A percentile compares a stretch with the other conserved stretches of the same genome.
Conservation (phyloP, 2,797 vertebrate species). For the Chaetodon trifasciatus region DNA sequence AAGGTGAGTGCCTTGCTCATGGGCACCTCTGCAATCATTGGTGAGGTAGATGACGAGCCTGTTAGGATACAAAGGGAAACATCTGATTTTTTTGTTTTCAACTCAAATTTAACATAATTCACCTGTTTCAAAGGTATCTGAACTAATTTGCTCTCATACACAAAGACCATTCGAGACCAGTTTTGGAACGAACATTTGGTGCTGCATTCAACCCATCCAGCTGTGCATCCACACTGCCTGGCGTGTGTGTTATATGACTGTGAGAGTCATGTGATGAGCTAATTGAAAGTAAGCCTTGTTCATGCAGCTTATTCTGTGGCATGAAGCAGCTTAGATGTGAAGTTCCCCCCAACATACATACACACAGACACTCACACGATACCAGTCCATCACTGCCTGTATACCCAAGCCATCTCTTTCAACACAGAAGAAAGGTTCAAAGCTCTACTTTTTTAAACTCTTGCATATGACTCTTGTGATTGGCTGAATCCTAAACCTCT, state of each 20-base stretch:
- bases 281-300: conserved; percentile 5
- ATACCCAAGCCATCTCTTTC: background rate
- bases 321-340: conserved; percentile 17
- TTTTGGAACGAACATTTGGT: background rate
- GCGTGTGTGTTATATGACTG: background rate
- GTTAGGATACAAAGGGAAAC: background rate
- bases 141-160: background rate
- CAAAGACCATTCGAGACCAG: background rate
- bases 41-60: background rate
- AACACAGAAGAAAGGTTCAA: background rate
- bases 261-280: background rate
- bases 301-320: conserved; percentile 27
- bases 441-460: background rate
- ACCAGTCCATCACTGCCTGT: background rate
- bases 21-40: background rate
- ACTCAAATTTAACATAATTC: background rate
- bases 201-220: background rate
- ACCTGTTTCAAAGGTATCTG: background rate
- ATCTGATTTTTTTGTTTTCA: too few relatives aligned
- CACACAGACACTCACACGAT: background rate
- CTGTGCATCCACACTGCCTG: background rate
- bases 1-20: background rate
- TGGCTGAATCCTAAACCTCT: conserved; percentile 7
- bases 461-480: background rate
- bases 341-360: background rate